Conservation (phyloP, 2,888 invertebrate species). For the Nasonovia ribisnigri region DNA sequence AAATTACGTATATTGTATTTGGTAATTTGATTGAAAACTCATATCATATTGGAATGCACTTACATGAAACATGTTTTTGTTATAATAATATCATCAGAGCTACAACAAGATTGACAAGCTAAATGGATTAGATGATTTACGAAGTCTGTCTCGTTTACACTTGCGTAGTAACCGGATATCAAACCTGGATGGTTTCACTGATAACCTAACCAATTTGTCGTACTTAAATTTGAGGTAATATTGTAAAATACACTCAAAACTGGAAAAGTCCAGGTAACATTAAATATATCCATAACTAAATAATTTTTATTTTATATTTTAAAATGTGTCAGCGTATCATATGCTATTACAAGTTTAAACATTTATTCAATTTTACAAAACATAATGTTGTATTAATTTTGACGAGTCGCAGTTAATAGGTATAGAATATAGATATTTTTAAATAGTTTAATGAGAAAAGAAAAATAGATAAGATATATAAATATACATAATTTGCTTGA, state of each 20-base stretch:
- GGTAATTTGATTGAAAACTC: slow-evolving; percentile 36
- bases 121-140: slow-evolving; percentile 33
- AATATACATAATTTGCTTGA: no score
- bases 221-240: slow-evolving; percentile 56
- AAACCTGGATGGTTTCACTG: slow-evolving; percentile 33
- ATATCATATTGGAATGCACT: background rate
- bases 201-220: background rate
- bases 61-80: background rate
- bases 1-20: slow-evolving; percentile 49
- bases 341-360: no score
- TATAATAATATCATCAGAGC: slow-evolving; percentile 25
- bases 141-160: slow-evolving; percentile 29
- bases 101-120: slow-evolving; percentile 31
- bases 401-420: no score
- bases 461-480: no score
- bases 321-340: no score
- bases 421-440: no score
- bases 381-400: no score
- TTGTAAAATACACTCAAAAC: background rate
- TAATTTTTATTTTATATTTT: no score
- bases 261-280: background rate
- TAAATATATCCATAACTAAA: background rate
- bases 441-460: no score
- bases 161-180: slow-evolving; percentile 35
- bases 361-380: no score